Base-by-base conservation (phyloP, 1,140 invertebrate genomes). In the Acyrthosiphon pisum region DNA sequence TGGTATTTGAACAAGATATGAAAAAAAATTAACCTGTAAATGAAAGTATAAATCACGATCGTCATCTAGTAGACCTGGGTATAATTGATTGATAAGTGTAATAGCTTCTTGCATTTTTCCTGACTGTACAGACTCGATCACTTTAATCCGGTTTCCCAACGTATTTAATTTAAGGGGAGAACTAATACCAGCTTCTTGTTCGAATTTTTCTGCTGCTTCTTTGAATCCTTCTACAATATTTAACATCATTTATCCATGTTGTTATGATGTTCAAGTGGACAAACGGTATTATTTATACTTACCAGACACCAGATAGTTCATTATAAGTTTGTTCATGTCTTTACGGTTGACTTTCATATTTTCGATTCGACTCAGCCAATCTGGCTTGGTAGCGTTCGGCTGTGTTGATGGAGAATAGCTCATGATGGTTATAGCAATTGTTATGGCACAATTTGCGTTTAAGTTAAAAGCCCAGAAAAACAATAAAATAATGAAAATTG, bases 221-320 rank as follows among this genome's bases (percentile, higher is more conserved):
- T 99, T 99, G 94, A 99, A 99, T 20, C 99, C 98, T 95, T 99
- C 99, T 99, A 95, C 11, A 96, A 95, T 20, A 89, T 37, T 41
- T 68, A n/a, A 26, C 68, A 91, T 60, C 91, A 94, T 18, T 93
- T 4, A 20, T 35, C 6, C 8, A 6, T 1, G 0, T 48, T 46
- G 1, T n/a, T 86, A 44, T 14, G 1, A 89, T 89, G n/a, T 88
- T 22, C 46, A 9, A 50, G 7, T 30, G 6, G 6, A 48, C 41
- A 86, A 37, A 91, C 26, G 4, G 9, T 30, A 44, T n/a, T 48
- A 2, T 30, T 30, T 89, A 2, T 56, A 94, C 94, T 95, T 96
- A 98, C 98, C 98, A 96, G 98, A 99, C 6, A 99, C 98, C 94
- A 99, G 96, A 95, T 99, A 99, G 95, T 99, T 99, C 99, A 99